Conservation (phyloP, 2,888 invertebrate genomes). For the Drosophila fulvimacula region DNA sequence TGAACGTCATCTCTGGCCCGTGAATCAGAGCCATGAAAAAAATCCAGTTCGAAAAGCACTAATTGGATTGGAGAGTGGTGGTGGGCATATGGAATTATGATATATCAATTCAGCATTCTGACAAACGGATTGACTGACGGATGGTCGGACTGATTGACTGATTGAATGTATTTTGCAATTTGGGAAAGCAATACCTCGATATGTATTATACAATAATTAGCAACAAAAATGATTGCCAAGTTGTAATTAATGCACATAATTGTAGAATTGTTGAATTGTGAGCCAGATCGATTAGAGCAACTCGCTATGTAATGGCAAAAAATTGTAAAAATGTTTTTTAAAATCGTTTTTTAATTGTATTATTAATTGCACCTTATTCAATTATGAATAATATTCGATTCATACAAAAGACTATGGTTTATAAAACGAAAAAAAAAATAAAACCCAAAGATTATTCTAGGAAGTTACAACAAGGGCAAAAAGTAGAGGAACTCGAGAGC, state of each 20-base stretch:
- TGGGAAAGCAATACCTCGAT: constrained; percentile 73
- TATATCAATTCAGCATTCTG: constrained; percentile 6
- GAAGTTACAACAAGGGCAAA: constrained; percentile 35
- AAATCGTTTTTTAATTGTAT: constrained; percentile 78
- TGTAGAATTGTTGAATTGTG: constrained; percentile 49
- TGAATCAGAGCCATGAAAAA: constrained; percentile 58
- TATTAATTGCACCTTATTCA: constrained; percentile 79
- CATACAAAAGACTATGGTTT: constrained; percentile 44
- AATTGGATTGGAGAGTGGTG: constrained; percentile 30
- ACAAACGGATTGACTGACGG: background rate
- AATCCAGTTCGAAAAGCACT: constrained; percentile 44
- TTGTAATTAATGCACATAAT: constrained; percentile 78
- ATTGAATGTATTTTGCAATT: constrained; percentile 37
- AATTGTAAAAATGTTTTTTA: constrained; percentile 70
- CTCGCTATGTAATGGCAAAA: constrained; percentile 52
- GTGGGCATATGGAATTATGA: constrained; percentile 20
- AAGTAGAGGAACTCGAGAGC: background rate
- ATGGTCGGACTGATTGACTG: background rate
- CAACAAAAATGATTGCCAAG: constrained; percentile 72
- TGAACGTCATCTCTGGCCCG: constrained; percentile 47
- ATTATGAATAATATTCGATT: constrained; percentile 74
- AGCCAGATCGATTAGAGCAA: constrained; percentile 64
- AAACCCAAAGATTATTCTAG: constrained; percentile 48
- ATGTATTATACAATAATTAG: constrained; percentile 71
- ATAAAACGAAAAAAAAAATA: background rate